Base-by-base conservation (phyloP, 2,888 invertebrate genomes). In the Lathronympha strigana region DNA sequence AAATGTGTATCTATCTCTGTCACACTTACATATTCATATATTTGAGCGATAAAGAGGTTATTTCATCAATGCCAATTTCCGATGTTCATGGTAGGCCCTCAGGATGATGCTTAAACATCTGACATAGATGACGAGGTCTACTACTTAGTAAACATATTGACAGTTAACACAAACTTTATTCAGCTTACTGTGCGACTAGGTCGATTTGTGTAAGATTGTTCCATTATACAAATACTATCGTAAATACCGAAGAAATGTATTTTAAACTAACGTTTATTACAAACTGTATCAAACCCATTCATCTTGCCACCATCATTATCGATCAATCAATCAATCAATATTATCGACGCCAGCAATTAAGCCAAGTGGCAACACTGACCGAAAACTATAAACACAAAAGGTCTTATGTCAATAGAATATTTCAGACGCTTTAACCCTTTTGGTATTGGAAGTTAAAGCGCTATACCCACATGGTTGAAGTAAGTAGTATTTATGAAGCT, bases 291-390 rank as follows among this genome's bases (percentile, higher is more conserved):
- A 28, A 64, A 36, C 64, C 51, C 64, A 64, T 64, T 45, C 58
- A 64, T 64, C 64, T 60, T 61, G 47, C 66, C 61, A 61, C 60
- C 66, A 64, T 64, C 57, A 33, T 63, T 64, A 38, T 31, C 78
- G 76, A 82, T 79, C 76, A 75, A 82, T 82, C 84, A 78, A 90
- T 90, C 90, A 89, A 90, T 91, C 90, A 89, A 87, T 87, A 87
- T 89, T 86, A 88, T 88, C 87, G 87, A 88, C 83, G 83, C 76
- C 74, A 72, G 82, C 86, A 86, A 87, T 87, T 87, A 80, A 80
- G 68, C 74, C 69, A 64, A 64, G 64, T 76, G 66, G 66, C 54
- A 73, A 75, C 72, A 70, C 73, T 76, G 78, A 72, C 73, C 74
- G 71, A 81, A 83, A 83, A 80, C 77, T 74, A 70, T 75, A 4